These are phyloP conservation scores for Plagodis dolabraria DNA, from an alignment of 2,888 invertebrate genomes.

Conservation along the genomic window DNA sequence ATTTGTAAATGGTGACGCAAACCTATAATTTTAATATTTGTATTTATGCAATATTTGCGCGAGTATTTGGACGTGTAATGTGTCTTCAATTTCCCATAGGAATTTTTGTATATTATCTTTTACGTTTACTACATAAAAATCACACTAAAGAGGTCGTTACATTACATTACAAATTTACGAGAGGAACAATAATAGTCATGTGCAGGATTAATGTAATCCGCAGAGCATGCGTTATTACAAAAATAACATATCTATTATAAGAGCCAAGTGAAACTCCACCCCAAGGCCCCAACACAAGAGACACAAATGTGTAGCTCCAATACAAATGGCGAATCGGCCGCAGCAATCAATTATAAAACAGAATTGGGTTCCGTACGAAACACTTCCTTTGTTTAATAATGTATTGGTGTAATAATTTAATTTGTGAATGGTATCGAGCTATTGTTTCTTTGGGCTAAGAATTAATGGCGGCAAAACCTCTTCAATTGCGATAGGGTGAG, in stretches of 20 bases:
- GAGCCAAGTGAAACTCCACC: slow-evolving; percentile 16
- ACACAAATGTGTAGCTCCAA: slow-evolving; percentile 77
- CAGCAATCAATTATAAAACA: slow-evolving; percentile 79
- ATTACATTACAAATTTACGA: no score
- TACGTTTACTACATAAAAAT: no score
- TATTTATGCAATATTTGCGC: no score
- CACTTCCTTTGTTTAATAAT: slow-evolving; percentile 56
- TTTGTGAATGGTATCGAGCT: slow-evolving; percentile 35
- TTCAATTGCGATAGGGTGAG: background rate
- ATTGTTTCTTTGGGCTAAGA: slow-evolving; percentile 26
- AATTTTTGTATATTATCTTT: no score
- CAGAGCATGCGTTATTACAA: no score
- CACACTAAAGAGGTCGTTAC: no score
- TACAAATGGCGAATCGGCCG: slow-evolving; percentile 80
- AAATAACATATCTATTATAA: background rate
- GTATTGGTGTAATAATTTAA: slow-evolving; percentile 63
- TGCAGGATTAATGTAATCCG: no score
- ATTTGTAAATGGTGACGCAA: no score
- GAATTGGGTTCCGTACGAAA: slow-evolving; percentile 61
- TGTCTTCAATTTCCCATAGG: no score
- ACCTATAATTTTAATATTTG: no score
- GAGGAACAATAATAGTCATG: no score
- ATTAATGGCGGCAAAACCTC: slow-evolving; percentile 22
- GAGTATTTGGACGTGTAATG: no score
- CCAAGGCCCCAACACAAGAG: slow-evolving; percentile 41